Evolutionary conservation across 2,888 invertebrate genomes (phyloP), one percentile per base, ranked within the genome.

Genomic region (Sarcophaga rosellei): DNA sequence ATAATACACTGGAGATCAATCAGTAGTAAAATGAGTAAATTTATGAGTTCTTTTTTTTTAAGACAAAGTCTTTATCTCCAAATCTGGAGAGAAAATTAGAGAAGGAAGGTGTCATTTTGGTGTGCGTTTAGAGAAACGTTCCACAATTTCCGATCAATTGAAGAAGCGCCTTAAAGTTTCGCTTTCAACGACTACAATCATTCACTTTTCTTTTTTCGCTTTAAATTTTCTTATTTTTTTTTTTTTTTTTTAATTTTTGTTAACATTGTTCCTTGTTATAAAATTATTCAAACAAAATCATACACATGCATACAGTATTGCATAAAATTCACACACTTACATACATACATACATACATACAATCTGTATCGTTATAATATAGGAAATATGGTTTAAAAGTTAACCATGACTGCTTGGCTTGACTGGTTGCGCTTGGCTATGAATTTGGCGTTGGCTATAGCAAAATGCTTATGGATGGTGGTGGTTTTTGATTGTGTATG

Each of bases 371-470:
- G 53, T 53, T 35, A 35, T 5, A 35, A 21, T 21, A 25, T 57
- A 75, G 76, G 63, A 74, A 78, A 72, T 82, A 76, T 73, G 79
- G 75, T 72, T 79, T 75, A 72, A 82, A 82, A 76, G 57, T 82
- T 76, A 79, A 82, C 81, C 85, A 75, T 82, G 86, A 80, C 82
- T 86, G 85, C 66, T 75, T 74, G 63, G 74, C 78, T 53, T 74
- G 35, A 4, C 12, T 70, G 53, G 8, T 4, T 47, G 47, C 53
- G 61, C 12, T 77, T 59, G 68, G 25, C 61, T 66, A 45, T 78
- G 72, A 80, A 47, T 75, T 75, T 79, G 69, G 62, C 74, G 84
- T 68, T 84, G 74, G 61, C 74, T 75, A 62, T 66, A 63, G 59
- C 75, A 47, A 17, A 61, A 65, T 61, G 61, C 47, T 59, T 77